Conservation (phyloP, 2,797 vertebrate genomes). For the Pipistrellus nathusii region DNA sequence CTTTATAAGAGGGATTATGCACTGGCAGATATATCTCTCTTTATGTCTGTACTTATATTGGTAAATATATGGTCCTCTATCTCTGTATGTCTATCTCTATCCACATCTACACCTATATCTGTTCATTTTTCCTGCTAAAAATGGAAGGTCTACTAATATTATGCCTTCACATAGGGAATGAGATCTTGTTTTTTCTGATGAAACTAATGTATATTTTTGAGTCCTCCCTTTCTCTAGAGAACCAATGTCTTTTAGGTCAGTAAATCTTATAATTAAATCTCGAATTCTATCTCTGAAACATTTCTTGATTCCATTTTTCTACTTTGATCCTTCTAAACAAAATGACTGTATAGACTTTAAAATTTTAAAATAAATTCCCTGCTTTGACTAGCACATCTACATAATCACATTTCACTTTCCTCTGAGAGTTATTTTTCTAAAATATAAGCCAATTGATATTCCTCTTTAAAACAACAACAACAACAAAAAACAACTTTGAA, state of each 20-base stretch:
- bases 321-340: background rate
- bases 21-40: background rate
- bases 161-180: background rate
- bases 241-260: background rate
- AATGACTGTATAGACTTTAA: background rate
- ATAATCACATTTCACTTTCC: slow-evolving; percentile 2
- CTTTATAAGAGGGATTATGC: background rate
- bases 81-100: background rate
- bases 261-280: background rate
- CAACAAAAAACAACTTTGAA: background rate
- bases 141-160: background rate
- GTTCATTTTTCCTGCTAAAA: background rate
- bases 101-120: background rate
- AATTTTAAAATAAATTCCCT: slow-evolving; percentile 45
- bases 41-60: background rate
- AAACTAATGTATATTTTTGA: background rate
- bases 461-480: background rate
- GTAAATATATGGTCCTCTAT: background rate
- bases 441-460: background rate
- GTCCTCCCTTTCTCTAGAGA: background rate
- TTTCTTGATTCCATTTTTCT: slow-evolving; percentile 7
- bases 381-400: background rate
- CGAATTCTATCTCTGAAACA: background rate
- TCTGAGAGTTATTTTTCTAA: slow-evolving; percentile 43
- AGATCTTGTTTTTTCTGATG: background rate